Percentiles rank a stretch among this genome's conserved stretches.
phyloP scores from a whole-genome alignment of 2,888 invertebrate genomes.

The Theodoxus fluviatilis region DNA sequence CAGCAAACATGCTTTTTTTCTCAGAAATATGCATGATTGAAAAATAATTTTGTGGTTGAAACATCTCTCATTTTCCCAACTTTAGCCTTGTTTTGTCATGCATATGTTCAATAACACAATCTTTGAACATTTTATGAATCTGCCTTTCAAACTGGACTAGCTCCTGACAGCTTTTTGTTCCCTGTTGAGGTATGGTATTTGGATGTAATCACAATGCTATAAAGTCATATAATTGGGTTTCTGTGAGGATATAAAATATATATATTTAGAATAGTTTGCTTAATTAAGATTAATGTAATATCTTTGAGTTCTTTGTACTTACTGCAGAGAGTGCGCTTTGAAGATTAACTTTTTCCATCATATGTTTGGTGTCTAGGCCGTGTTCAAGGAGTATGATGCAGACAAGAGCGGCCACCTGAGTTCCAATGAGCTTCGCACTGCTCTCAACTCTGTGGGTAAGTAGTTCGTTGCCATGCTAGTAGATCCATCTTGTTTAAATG shows the following conservation, averaged over 20 bases:
- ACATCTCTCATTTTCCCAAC: no score
- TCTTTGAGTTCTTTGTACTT: neutral
- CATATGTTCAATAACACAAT: no score
- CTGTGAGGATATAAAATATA: neutral
- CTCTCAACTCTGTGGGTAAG: constrained; percentile 60
- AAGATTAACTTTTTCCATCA: neutral
- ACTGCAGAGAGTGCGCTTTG: neutral
- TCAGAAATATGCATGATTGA: no score
- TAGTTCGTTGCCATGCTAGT: neutral
- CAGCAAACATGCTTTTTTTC: no score
- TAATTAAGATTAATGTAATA: neutral
- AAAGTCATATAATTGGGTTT: no score
- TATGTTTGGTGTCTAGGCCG: constrained; percentile 48
- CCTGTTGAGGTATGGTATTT: no score
- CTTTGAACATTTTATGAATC: no score
- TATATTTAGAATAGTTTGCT: neutral
- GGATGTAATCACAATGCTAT: no score
- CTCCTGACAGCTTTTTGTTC: no score
- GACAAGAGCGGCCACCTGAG: constrained; percentile 63
- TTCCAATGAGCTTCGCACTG: constrained; percentile 61
- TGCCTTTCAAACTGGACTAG: no score
- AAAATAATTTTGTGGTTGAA: no score
- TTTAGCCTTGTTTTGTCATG: no score
- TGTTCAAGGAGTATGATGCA: constrained; percentile 62
- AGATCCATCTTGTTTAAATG: neutral